Conservation (phyloP, 2,113 vertebrate genomes). For the Pogona vitticeps region DNA sequence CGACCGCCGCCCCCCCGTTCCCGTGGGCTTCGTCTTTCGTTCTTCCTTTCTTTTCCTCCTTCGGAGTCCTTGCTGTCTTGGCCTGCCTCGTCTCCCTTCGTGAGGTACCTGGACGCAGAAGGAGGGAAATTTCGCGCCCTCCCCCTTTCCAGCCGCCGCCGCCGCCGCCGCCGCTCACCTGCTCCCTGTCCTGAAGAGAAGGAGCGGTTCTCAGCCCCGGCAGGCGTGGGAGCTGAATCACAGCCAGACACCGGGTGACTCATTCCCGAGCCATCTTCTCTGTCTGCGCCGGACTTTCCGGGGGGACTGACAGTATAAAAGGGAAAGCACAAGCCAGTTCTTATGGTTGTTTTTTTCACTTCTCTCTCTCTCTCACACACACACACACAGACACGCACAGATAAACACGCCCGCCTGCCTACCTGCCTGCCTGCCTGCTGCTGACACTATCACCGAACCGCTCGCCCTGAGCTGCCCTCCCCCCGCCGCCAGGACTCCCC, state of each 20-base stretch:
- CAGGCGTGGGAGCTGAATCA: slow-evolving; percentile 16
- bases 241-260: slow-evolving; percentile 12
- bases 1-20: neutral
- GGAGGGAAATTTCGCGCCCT: no score
- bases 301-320: neutral
- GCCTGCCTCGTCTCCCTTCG: neutral
- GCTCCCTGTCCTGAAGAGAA: neutral
- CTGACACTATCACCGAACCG: no score
- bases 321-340: neutral
- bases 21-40: neutral
- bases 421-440: neutral
- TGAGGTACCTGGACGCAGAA: neutral
- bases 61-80: neutral
- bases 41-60: no score
- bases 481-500: no score
- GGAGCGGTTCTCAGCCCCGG: neutral
- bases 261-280: neutral
- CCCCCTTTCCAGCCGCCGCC: neutral
- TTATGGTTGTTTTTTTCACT: neutral
- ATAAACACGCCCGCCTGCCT: neutral
- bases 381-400: neutral
- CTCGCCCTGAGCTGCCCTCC: no score
- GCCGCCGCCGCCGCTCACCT: neutral
- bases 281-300: slow-evolving; percentile 2
- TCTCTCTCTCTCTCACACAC: neutral